Base-by-base conservation (phyloP, 2,888 invertebrate species). In the Drosophila nr. fundita region DNA sequence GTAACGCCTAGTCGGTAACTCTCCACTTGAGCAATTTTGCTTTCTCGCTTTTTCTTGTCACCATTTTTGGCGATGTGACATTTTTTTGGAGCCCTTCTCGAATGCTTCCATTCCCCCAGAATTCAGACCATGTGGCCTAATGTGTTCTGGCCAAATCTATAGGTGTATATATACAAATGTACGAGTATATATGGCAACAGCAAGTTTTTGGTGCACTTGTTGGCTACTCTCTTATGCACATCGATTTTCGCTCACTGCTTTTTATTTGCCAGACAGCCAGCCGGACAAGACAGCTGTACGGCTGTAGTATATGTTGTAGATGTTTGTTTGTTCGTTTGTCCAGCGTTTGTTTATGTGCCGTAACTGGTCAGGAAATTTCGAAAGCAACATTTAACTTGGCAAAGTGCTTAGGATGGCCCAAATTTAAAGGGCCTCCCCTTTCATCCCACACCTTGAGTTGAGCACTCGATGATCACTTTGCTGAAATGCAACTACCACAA, bases 231-330 rank as follows among this genome's bases (percentile, higher is more conserved):
- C 78, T 83, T 86, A 86, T 86, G 85, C 88, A 89, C 85, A 86
- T 90, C 85, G 90, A 89, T 86, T 85, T 85, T 89, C 85, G 90
- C 90, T 89, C 85, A 85, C 90, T 85, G 90, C 85, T 88, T 88
- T 86, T 89, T 89, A 89, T 86, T 89, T 89, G 87, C 86, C 68
- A 70, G 62, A 73, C 73, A 54, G 52, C 38, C 27, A 38, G 53
- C 52, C 60, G 68, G 80, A 66, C 77, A 21, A 30, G 80, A 61
- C 73, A 21, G 38, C 62, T 29, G 57, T 57, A 60, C 60, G 59
- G 48, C 45, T 48, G 62, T 15, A 8, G 18, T 36, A 40, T n/a
- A 38, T 24, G 36, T 24, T 36, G 54, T 54, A 54, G 18, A 27
- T 34, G 40, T 42, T 21, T n/a, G 27, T 50, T 10, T 36, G 34